A percentile compares a stretch with the other conserved stretches of the same genome.
Conservation (phyloP, 2,113 vertebrate species). For the Grantiella picta region DNA sequence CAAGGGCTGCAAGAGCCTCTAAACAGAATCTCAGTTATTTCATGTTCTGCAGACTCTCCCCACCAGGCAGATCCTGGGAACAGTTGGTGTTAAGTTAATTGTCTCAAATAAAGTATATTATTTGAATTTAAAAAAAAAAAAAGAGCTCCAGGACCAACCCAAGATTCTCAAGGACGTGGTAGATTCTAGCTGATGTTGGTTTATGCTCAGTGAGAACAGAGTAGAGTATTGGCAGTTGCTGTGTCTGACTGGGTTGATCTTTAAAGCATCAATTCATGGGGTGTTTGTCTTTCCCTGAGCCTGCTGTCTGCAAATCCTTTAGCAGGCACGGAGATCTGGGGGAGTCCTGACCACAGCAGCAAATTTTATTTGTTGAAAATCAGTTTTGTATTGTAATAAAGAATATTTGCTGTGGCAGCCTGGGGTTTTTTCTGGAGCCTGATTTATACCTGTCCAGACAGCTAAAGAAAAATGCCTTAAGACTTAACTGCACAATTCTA, state of each 20-base stretch:
- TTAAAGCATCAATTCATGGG: not conserved
- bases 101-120: not conserved
- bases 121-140: not conserved
- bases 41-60: not conserved
- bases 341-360: slow-evolving; percentile 41
- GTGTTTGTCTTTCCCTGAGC: not conserved
- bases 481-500: not conserved
- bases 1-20: not conserved
- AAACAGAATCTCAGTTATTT: not conserved
- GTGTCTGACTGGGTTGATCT: not conserved
- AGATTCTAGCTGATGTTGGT: not conserved
- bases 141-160: not conserved
- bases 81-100: not conserved
- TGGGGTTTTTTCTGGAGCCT: not conserved
- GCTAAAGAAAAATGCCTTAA: slow-evolving; percentile 13
- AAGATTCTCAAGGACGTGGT: not conserved
- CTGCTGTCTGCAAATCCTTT: slow-evolving; percentile 37
- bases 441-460: slow-evolving; percentile 46
- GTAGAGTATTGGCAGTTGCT: not conserved
- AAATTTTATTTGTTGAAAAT: slow-evolving; percentile 45
- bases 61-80: not conserved
- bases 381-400: slow-evolving; percentile 49
- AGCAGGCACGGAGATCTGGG: not conserved
- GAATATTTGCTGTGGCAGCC: slow-evolving; percentile 36
- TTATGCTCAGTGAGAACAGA: not conserved